Base-by-base conservation (phyloP, 2,888 invertebrate species). In the Panorpa germanica region DNA sequence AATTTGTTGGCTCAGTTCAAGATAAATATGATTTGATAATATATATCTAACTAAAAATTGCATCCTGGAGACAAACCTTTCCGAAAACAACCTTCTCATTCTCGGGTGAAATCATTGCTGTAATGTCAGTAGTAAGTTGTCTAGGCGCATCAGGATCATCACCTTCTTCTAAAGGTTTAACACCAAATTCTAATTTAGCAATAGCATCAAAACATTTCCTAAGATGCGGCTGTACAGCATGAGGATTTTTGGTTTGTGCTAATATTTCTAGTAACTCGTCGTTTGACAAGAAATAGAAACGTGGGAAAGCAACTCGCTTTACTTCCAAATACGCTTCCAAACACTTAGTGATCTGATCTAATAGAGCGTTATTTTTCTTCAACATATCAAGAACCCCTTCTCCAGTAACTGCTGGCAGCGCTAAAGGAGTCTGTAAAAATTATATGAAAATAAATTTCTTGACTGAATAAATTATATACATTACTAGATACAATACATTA, bases 61-160 rank as follows among this genome's bases (percentile, higher is more conserved):
- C n/a, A n/a, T n/a, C n/a, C n/a, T n/a, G n/a, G n/a, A n/a, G n/a
- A n/a, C n/a, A n/a, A n/a, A 70, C 71, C 59, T 74, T 82, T 28
- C 74, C 75, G 7, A 90, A 61, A 25, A 63, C 61, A 4, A 90
- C 70, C 37, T 72, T 66, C 47, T 90, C 90, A 11, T 74, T 75
- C 55, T 90, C 90, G 1, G 88, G 86, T 8, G 88, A 88, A 3
- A 86, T 59, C 78, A 88, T 88, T 1, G 83, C 82, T 12, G 80
- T 48, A 17, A 90, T 88, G 45, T 88, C 86, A 8, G 78, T 82
- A 1, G 78, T 82, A 9, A 73, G 46, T 54, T 57, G 37, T n/a
- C 45, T 50, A 8, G 61, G 63, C 5, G 63, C 65, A 36, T 60
- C 59, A n/a, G n/a, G n/a, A 1, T 57, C 52, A 15, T 62, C 50